phyloP scores from a whole-genome alignment of 2,888 invertebrate species.

The Leptinotarsa juncta region DNA sequence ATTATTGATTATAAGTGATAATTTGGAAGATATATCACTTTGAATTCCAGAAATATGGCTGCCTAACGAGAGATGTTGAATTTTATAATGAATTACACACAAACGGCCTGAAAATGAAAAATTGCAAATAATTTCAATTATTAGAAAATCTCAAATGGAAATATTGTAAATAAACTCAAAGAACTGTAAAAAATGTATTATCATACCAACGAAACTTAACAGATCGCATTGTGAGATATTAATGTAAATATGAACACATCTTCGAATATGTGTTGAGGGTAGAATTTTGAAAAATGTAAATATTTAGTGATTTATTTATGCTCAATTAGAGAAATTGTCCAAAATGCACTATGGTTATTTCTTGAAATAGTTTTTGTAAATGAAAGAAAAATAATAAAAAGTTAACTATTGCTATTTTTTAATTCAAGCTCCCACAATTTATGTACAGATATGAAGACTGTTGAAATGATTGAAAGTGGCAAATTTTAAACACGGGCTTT shows the following conservation, averaged over 20 bases:
- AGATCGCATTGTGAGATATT: background rate
- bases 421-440: no score
- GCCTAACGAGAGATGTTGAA: no score
- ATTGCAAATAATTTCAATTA: background rate
- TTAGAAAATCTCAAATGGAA: background rate
- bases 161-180: background rate
- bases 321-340: conserved; percentile 22
- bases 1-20: no score
- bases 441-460: no score
- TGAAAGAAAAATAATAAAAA: background rate
- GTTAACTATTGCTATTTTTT: no score
- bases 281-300: conserved; percentile 10
- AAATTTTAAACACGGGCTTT: no score
- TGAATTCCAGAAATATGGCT: no score
- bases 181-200: background rate
- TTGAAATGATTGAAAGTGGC: no score
- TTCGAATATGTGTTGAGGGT: background rate
- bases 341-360: conserved; percentile 20
- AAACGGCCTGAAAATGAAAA: background rate
- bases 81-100: no score
- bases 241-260: background rate
- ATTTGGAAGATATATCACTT: no score
- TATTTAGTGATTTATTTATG: conserved; percentile 7
- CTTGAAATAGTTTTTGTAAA: conserved; percentile 20
- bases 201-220: background rate